Base-by-base conservation (phyloP, 2,888 invertebrate genomes). In the Argynnis bischoffii region DNA sequence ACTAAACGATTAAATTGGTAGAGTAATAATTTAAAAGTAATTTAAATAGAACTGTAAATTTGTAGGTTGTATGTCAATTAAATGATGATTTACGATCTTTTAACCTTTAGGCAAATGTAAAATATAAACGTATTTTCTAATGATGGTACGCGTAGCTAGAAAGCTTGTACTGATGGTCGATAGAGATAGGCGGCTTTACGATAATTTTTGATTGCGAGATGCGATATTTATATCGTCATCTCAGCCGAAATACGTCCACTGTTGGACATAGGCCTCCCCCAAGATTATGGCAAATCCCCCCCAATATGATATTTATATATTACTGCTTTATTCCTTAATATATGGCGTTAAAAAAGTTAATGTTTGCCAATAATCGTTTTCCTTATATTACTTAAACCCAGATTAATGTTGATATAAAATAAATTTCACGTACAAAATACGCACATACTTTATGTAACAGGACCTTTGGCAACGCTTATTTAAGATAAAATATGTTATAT, bases 11-110 rank as follows among this genome's bases (percentile, higher is more conserved):
- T 35, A 54, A 56, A 50, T 48, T 41, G 18, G 5, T 53, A 65
- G 47, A 15, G 31, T 54, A 35, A 26, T 41, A 18, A 3, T 51
- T 56, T 41, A 41, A 8, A 48, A 26, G 15, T 11, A 21, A 55
- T 53, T 50, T 50, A 16, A 16, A 50, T 50, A 26, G 26, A 11
- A 41, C 1, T 41, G 35, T 41, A 31, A 55, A 55, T 31, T 35
- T 55, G 31, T 59, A 59, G 59, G 47, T 59, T 54, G 31, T 46
- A 47, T 59, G 65, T 65, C 65, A 65, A 65, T 65, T 65, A 65
- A 48, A 59, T 16, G 48, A 59, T 59, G 31, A 48, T 48, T 48
- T 59, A 48, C 31, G 5, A 48, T 14, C 26, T 48, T 59, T 59
- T 48, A 59, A 59, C 31, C 21, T 48, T 21, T 26, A 59, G 57